Percentiles rank a stretch among this genome's conserved stretches.
These are phyloP conservation scores for Serilophus lunatus DNA, from an alignment of 2,113 vertebrate species.

Conservation along the genomic window DNA sequence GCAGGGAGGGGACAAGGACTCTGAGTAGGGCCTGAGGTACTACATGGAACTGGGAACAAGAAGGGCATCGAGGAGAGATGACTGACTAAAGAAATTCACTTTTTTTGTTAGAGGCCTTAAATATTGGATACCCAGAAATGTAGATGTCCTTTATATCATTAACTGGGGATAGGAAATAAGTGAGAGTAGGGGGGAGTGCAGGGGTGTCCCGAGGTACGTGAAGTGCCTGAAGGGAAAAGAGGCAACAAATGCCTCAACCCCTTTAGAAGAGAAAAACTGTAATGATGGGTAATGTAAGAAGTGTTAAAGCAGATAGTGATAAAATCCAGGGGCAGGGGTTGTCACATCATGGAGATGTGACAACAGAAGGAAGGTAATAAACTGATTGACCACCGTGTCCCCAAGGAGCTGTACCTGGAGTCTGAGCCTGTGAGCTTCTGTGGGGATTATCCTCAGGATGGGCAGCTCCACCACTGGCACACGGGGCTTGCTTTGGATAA, in stretches of 20 bases:
- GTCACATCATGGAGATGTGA: not conserved
- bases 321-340: not conserved
- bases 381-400: rapidly evolving
- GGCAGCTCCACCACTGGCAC: slow-evolving; percentile 85
- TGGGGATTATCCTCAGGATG: slow-evolving; percentile 88
- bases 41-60: rapidly evolving
- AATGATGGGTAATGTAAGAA: not conserved
- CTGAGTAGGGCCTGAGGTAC: not conserved
- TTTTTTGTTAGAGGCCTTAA: not conserved
- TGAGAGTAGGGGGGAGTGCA: no score
- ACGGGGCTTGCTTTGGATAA: slow-evolving; percentile 84
- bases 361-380: rapidly evolving
- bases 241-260: not conserved
- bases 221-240: not conserved
- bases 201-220: not conserved
- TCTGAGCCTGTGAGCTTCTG: slow-evolving; percentile 77
- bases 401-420: slow-evolving; percentile 77
- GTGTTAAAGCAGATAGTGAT: not conserved
- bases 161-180: not conserved
- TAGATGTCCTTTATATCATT: not conserved
- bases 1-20: not conserved
- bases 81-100: not conserved
- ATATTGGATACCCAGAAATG: not conserved
- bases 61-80: not conserved
- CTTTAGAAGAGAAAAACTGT: not conserved